Conservation (phyloP, 2,113 vertebrate genomes). For the Notothenia rossii region DNA sequence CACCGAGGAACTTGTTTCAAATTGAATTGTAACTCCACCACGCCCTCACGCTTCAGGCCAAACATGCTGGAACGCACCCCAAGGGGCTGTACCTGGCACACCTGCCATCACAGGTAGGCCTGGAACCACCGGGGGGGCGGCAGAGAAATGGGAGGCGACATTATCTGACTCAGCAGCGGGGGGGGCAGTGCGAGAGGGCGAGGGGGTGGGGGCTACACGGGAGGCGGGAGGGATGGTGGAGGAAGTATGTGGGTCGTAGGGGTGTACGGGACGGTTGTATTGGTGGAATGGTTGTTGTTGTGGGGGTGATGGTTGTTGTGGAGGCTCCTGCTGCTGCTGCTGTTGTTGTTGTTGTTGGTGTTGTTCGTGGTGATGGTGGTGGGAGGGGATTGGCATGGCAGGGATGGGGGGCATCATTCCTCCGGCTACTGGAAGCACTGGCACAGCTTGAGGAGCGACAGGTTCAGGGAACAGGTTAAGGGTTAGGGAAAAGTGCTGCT, state of each 20-base stretch:
- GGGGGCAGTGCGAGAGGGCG: slow-evolving; percentile 11
- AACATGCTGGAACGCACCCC: slow-evolving; percentile 58
- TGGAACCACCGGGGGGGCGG: slow-evolving; percentile 55
- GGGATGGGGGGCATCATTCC: slow-evolving; percentile 86
- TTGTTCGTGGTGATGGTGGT: slow-evolving; percentile 72
- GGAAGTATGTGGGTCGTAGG: slow-evolving; percentile 32
- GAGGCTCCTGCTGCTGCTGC: neutral
- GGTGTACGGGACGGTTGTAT: slow-evolving; percentile 68
- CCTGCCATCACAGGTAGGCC: slow-evolving; percentile 76
- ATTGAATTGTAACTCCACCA: slow-evolving; percentile 31
- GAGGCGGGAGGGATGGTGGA: slow-evolving; percentile 33
- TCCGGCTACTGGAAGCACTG: slow-evolving; percentile 85
- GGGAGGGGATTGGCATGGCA: slow-evolving; percentile 74
- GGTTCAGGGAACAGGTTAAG: slow-evolving; percentile 34
- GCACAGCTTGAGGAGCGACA: slow-evolving; percentile 81
- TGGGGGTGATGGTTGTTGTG: slow-evolving; percentile 14
- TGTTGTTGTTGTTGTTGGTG: slow-evolving; percentile 55
- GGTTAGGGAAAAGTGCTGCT: slow-evolving; percentile 13
- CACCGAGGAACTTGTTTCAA: neutral
- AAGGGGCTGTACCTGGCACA: slow-evolving; percentile 61
- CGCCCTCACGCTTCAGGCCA: slow-evolving; percentile 66
- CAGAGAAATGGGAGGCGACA: neutral
- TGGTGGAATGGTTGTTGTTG: slow-evolving; percentile 67
- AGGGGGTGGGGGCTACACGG: slow-evolving; percentile 15
- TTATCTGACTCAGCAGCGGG: slow-evolving; percentile 9